Evolutionary conservation across 2,888 invertebrate species (phyloP), one percentile per base, ranked within the genome.

Genomic region (Chrysomela aeneicollis): DNA sequence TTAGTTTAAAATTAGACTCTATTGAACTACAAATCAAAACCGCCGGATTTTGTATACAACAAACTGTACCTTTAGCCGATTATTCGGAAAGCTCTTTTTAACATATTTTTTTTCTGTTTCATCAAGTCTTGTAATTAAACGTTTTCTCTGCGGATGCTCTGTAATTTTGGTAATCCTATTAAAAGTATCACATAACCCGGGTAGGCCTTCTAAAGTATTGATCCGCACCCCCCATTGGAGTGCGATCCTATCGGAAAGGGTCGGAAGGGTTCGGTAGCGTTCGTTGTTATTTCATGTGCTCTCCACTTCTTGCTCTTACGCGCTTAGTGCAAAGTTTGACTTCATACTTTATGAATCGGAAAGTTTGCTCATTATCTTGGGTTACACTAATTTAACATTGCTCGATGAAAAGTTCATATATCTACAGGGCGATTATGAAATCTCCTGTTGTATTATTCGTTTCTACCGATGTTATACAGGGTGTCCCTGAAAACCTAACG

Each of bases 161-260:
- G 80, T 81, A 81, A 81, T 82, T 81, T 81, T 76, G 79, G 76
- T 82, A 82, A 82, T 82, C 81, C 81, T 77, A 82, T 82, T 81
- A 82, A 80, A 81, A 80, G 82, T 81, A 82, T 82, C 82, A 78
- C 77, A 81, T 81, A 80, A 79, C 82, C 78, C 75, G 77, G 78
- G 79, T 79, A 79, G 79, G 78, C 80, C 79, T 79, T 77, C 79
- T 78, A 77, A 78, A 74, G 77, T 80, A 81, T 81, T 79, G 81
- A 81, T 81, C 80, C 65, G 66, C 77, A 73, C 73, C 70, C 75
- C 75, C 73, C 74, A 68, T 62, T 64, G 35, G 61, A 60, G 59
- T 57, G 49, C 51, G 50, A 60, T 42, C 42, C 42, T 42, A 15
- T 42, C 42, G 42, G n/a, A 3, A 15, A 4, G 15, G 10, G 3